phyloP scores from a whole-genome alignment of 2,113 vertebrate species.

The Aythya baeri region DNA sequence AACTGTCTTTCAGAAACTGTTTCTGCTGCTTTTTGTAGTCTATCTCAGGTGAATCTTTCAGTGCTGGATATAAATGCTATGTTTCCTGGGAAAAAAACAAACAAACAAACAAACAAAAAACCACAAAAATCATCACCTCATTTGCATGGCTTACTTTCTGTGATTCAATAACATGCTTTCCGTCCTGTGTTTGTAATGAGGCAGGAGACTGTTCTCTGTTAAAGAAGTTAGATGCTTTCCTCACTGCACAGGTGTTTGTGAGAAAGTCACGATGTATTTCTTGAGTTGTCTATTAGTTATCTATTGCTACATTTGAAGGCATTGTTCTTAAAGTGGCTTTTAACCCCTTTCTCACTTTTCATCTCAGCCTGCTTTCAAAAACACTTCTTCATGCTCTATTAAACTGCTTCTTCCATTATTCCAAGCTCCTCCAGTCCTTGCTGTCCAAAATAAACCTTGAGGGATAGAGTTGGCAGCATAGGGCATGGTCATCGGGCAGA shows the following conservation, averaged over 20 bases:
- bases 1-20: neutral
- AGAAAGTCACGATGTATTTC: neutral
- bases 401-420: neutral
- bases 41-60: neutral
- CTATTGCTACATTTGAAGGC: neutral
- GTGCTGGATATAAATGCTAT: neutral
- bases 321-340: neutral
- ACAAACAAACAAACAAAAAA: too few relatives aligned
- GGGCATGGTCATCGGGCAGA: neutral
- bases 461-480: neutral
- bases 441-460: neutral
- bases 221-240: neutral
- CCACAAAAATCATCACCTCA: neutral
- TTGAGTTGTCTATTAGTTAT: neutral
- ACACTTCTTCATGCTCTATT: neutral
- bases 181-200: neutral
- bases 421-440: neutral
- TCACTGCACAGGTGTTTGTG: neutral
- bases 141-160: neutral
- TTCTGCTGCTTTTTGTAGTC: neutral
- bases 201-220: neutral
- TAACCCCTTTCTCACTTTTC: neutral
- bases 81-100: neutral
- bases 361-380: neutral
- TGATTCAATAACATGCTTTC: neutral